Evolutionary conservation across 2,888 invertebrate genomes (phyloP).

Genomic region (Strigamia maritima): DNA sequence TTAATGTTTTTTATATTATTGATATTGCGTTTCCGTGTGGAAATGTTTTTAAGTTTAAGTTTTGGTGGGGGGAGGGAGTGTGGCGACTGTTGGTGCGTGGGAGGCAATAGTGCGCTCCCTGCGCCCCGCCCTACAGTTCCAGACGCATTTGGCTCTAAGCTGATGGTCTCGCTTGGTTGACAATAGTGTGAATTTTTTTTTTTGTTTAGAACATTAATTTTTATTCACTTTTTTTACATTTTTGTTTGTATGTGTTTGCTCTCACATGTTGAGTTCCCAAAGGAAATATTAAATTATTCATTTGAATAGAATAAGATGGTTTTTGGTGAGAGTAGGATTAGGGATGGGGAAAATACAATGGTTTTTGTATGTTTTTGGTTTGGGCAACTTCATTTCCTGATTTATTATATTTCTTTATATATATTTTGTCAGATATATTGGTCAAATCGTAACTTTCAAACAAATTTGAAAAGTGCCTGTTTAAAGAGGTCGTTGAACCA

Average conservation of each 20-base stretch:
- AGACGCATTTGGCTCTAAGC: conserved; percentile 25
- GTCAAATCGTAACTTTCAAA: neutral
- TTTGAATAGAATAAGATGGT: conserved; percentile 2
- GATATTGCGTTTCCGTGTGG: neutral
- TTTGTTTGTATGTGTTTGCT: neutral
- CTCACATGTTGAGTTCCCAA: conserved; percentile 6
- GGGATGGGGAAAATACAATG: neutral
- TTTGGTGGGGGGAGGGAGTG: neutral
- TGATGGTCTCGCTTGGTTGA: conserved; percentile 22
- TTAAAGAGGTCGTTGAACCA: conserved; percentile 21
- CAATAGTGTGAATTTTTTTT: conserved; percentile 12
- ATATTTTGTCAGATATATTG: neutral
- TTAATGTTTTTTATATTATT: neutral
- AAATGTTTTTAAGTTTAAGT: neutral
- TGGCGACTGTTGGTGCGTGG: conserved; percentile 6
- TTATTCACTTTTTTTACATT: conserved; percentile 7
- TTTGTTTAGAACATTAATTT: conserved; percentile 16
- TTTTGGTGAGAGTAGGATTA: conserved; percentile 3
- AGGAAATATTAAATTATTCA: conserved; percentile 1
- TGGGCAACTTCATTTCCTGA: neutral
- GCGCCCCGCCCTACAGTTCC: conserved; percentile 24
- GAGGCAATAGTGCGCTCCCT: conserved; percentile 30
- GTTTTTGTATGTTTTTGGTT: neutral
- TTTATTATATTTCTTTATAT: neutral
- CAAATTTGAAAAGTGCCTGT: neutral